phyloP scores from a whole-genome alignment of 2,113 vertebrate genomes.

The Paedocypris sp. region DNA sequence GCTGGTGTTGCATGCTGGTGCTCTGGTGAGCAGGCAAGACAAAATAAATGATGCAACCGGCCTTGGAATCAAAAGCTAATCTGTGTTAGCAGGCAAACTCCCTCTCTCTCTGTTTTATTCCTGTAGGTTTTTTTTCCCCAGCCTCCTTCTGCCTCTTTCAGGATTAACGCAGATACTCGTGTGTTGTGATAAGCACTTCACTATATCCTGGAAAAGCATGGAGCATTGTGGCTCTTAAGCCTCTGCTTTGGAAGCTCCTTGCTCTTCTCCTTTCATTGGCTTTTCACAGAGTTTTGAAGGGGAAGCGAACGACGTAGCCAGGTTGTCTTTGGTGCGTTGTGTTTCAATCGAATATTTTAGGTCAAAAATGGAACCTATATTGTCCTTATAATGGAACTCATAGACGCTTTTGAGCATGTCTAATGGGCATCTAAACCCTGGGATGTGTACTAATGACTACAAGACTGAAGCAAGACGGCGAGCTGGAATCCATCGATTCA shows the following conservation, averaged over 20 bases:
- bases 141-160: neutral
- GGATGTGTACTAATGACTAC: conserved; percentile 11
- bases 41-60: conserved; percentile 46
- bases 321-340: neutral
- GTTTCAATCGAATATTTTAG: neutral
- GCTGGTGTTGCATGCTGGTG: conserved; percentile 12
- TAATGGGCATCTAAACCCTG: neutral
- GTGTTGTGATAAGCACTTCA: conserved; percentile 17
- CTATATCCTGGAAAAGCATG: conserved; percentile 1
- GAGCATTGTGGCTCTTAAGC: neutral
- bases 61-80: conserved; percentile 43
- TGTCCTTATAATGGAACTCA: too few species aligned
- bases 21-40: conserved; percentile 32
- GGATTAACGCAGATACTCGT: conserved; percentile 19
- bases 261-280: neutral
- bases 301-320: neutral
- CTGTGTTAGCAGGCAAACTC: neutral
- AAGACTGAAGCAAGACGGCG: conserved; percentile 19
- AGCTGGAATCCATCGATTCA: conserved; percentile 31
- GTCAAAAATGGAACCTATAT: too few species aligned
- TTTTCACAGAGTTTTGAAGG: conserved; percentile 5
- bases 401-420: too few species aligned
- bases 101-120: neutral
- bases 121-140: neutral
- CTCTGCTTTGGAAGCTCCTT: neutral